Evolutionary conservation across 1,140 invertebrate genomes (phyloP).

Genomic region (Drosophila nannoptera): DNA sequence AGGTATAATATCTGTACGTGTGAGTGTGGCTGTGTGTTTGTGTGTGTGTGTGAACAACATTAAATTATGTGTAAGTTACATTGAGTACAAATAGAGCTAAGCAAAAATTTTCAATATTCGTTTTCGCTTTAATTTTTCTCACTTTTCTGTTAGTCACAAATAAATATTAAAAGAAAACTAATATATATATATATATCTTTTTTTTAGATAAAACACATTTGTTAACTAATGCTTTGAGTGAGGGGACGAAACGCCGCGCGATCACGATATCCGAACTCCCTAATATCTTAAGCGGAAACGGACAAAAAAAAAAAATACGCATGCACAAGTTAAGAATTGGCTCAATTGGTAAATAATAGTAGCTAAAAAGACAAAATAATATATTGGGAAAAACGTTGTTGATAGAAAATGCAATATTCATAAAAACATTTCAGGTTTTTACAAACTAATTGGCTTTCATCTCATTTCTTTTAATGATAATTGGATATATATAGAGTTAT

Average conservation of each 20-base stretch:
- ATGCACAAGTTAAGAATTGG: slow-evolving; percentile 48
- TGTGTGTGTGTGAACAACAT: slow-evolving; percentile 31
- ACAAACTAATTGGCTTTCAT: slow-evolving; percentile 57
- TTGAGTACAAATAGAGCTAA: slow-evolving; percentile 32
- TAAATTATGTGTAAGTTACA: slow-evolving; percentile 41
- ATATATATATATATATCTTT: slow-evolving; percentile 25
- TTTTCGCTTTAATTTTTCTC: not conserved
- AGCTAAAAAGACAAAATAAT: slow-evolving; percentile 39
- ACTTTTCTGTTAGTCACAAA: slow-evolving; percentile 47
- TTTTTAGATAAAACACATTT: slow-evolving; percentile 28
- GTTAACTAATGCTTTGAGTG: slow-evolving; percentile 21
- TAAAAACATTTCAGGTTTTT: slow-evolving; percentile 59
- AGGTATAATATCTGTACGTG: slow-evolving; percentile 5
- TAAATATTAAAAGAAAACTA: slow-evolving; percentile 20
- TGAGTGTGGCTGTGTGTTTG: not conserved
- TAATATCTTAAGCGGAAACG: not conserved
- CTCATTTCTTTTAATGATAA: slow-evolving; percentile 43
- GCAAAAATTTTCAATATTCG: slow-evolving; percentile 24
- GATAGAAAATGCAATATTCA: slow-evolving; percentile 42
- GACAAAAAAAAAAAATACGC: slow-evolving; percentile 52
- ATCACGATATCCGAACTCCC: slow-evolving; percentile 1
- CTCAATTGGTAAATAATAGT: slow-evolving; percentile 17
- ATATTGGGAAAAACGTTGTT: slow-evolving; percentile 39
- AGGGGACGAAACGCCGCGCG: slow-evolving; percentile 23
- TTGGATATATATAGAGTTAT: slow-evolving; percentile 26